Conservation (phyloP, 37 sponge, comb jelly and placozoan species). For the Corticium candelabrum region DNA sequence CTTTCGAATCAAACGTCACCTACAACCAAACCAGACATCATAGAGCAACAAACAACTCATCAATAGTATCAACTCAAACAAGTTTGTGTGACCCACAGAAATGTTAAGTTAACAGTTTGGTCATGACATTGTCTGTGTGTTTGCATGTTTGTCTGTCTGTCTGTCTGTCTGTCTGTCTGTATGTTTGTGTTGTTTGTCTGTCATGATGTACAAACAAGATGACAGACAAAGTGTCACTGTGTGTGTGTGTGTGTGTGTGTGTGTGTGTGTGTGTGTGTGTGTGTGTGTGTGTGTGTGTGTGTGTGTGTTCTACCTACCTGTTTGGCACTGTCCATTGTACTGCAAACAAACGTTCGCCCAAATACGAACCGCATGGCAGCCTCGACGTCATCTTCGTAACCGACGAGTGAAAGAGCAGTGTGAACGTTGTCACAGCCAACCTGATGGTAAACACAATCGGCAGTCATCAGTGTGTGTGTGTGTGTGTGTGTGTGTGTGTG, state of each 20-base stretch:
- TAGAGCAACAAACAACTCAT: background rate
- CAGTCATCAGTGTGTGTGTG: background rate
- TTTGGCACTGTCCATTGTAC: conserved; percentile 68
- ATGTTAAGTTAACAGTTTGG: background rate
- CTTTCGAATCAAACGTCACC: conserved; percentile 80
- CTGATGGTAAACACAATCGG: conserved; percentile 13
- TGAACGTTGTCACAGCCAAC: conserved; percentile 60
- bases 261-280: no score
- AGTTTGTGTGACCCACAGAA: background rate
- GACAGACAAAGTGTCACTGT: no score
- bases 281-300: no score
- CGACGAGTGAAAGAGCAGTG: conserved; percentile 67
- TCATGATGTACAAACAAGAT: no score
- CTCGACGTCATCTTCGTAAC: conserved; percentile 62
- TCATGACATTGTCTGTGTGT: background rate
- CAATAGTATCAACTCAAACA: background rate
- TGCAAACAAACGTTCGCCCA: conserved; percentile 76
- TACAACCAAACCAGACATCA: conserved; percentile 7
- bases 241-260: no score
- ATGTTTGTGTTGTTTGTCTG: no score
- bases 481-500: background rate
- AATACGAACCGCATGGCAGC: conserved; percentile 91
- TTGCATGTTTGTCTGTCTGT: no score
- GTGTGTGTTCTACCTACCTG: conserved; percentile 59
- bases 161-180: no score